Evolutionary conservation across 2,113 vertebrate genomes (phyloP).

Genomic region (Grantiella picta): DNA sequence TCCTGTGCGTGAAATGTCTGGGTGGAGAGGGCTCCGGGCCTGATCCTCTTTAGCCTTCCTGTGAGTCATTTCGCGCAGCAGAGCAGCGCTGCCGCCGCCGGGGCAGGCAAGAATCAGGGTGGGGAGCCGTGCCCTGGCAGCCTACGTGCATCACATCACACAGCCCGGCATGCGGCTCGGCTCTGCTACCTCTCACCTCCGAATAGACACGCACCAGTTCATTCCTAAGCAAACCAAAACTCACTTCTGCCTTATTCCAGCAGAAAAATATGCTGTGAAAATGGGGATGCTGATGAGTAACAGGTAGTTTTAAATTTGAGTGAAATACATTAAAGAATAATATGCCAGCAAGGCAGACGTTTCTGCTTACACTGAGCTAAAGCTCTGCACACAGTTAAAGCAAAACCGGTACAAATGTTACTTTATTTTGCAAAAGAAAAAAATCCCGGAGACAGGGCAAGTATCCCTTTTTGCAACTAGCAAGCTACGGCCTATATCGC

Average conservation of each 20-base stretch:
- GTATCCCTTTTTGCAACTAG: not conserved
- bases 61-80: not conserved
- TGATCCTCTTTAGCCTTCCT: not conserved
- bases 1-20: not conserved
- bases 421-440: not conserved
- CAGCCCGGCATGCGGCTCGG: not conserved
- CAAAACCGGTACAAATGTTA: not conserved
- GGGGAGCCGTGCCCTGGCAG: not conserved
- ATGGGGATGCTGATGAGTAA: not conserved
- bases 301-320: not conserved
- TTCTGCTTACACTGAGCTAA: not conserved
- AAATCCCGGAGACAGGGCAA: not conserved
- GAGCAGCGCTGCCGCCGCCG: not conserved
- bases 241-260: not conserved
- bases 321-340: not conserved
- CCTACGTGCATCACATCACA: conserved; percentile 45
- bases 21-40: not conserved
- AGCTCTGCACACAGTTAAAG: not conserved
- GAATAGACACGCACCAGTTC: fast-evolving
- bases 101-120: not conserved
- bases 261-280: not conserved
- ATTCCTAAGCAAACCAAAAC: not conserved
- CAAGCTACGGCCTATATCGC: too few relatives aligned
- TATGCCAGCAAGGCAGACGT: not conserved
- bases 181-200: not conserved